Conservation (phyloP, 2,113 vertebrate species). For the Oenanthe melanoleuca region DNA sequence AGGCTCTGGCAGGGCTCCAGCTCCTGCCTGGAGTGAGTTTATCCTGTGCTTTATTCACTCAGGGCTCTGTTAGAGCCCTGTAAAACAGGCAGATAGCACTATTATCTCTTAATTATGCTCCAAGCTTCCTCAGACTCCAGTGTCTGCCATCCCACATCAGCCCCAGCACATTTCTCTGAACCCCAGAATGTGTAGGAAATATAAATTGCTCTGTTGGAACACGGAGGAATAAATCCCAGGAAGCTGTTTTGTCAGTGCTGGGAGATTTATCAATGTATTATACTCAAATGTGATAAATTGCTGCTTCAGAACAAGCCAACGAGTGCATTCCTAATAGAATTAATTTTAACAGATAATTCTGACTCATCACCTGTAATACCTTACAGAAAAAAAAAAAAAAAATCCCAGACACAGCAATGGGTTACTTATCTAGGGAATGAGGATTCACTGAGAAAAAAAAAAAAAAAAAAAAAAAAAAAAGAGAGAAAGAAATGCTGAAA, state of each 20-base stretch:
- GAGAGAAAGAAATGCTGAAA: background rate
- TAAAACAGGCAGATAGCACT: background rate
- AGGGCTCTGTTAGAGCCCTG: background rate
- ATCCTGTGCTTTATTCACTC: background rate
- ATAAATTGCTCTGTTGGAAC: background rate
- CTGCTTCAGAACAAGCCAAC: background rate
- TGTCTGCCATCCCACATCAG: background rate
- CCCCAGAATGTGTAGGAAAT: background rate
- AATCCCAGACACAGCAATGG: background rate
- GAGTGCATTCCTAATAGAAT: background rate
- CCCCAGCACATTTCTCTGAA: background rate
- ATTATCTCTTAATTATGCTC: conserved; percentile 50
- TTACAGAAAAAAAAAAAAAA: background rate
- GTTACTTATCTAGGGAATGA: background rate
- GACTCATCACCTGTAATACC: background rate
- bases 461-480: background rate
- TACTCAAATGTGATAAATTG: background rate
- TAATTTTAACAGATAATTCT: conserved; percentile 29
- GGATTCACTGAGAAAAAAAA: background rate
- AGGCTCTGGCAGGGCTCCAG: background rate
- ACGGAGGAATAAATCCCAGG: background rate
- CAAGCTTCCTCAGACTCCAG: background rate
- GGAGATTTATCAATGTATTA: background rate
- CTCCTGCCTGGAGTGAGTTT: background rate
- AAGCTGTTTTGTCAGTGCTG: background rate